These are phyloP conservation scores for Anolis sagrei DNA, from an alignment of 2,113 vertebrate species.

Conservation along the genomic window DNA sequence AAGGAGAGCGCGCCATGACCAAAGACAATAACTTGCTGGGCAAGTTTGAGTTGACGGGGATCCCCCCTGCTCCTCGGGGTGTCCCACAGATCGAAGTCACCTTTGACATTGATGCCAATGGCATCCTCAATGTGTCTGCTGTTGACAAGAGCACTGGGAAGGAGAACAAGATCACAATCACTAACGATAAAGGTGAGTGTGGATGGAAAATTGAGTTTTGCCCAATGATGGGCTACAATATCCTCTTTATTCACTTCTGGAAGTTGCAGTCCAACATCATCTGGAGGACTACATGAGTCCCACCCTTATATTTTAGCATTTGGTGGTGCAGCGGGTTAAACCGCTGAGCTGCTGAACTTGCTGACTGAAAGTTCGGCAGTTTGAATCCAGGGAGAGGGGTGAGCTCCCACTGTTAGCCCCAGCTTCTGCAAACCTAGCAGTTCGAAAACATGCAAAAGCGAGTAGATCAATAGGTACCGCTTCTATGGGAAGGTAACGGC, in stretches of 20 bases:
- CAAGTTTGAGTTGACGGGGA: slow-evolving; percentile 89
- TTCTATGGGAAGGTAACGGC: too few relatives aligned
- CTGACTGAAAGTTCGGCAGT: too few relatives aligned
- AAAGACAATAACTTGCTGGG: slow-evolving; percentile 91
- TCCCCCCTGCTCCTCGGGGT: slow-evolving; percentile 88
- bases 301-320: neutral
- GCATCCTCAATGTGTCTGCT: slow-evolving; percentile 91
- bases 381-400: too few relatives aligned
- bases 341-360: too few relatives aligned
- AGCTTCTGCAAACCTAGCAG: too few relatives aligned
- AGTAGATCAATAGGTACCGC: too few relatives aligned
- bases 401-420: too few relatives aligned
- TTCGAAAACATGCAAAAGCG: too few relatives aligned
- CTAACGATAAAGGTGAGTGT: slow-evolving; percentile 88
- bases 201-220: too few relatives aligned
- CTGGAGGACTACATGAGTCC: neutral
- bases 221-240: too few relatives aligned
- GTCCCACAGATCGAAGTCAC: slow-evolving; percentile 93
- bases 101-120: slow-evolving; percentile 94
- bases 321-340: too few relatives aligned
- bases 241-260: neutral
- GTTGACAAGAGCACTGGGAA: slow-evolving; percentile 92
- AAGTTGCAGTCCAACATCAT: neutral
- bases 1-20: slow-evolving; percentile 92
- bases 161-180: slow-evolving; percentile 94